These are phyloP conservation scores for Trypoxylon attenuatum DNA, from an alignment of 2,888 invertebrate species.

Conservation along the genomic window DNA sequence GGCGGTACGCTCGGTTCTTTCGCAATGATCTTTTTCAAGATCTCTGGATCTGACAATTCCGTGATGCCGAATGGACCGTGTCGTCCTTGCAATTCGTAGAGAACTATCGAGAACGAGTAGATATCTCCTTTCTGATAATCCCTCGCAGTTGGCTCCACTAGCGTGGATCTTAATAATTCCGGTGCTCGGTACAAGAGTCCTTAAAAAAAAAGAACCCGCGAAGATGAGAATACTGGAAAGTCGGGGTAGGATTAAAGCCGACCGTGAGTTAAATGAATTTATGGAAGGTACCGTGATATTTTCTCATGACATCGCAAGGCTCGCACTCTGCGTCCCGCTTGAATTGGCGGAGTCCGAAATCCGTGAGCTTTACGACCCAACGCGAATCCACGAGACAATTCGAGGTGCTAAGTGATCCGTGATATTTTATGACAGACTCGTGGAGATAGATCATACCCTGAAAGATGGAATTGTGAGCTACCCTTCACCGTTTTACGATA, in stretches of 20 bases:
- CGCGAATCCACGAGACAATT: constrained; percentile 96
- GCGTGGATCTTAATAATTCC: constrained; percentile 78
- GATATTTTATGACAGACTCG: constrained; percentile 89
- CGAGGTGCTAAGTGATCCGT: constrained; percentile 91
- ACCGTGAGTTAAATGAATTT: background rate
- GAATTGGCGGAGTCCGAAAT: constrained; percentile 93
- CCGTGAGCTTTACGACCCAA: constrained; percentile 95
- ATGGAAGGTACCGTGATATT: constrained; percentile 81
- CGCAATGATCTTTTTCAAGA: constrained; percentile 79
- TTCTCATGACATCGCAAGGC: constrained; percentile 78
- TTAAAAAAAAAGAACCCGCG: constrained; percentile 29
- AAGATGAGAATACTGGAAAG: background rate
- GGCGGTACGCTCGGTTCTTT: constrained; percentile 74
- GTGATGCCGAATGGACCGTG: constrained; percentile 89
- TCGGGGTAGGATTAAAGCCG: no score
- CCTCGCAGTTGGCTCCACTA: constrained; percentile 62
- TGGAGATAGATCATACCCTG: constrained; percentile 94
- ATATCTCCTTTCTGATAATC: constrained; percentile 86
- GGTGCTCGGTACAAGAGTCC: constrained; percentile 86
- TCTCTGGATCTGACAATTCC: constrained; percentile 81
- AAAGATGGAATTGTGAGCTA: constrained; percentile 41
- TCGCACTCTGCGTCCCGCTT: constrained; percentile 85
- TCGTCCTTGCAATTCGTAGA: constrained; percentile 91
- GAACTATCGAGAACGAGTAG: constrained; percentile 90
- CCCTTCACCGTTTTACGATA: background rate